These are phyloP conservation scores for Ammodytes marinus DNA, from an alignment of 2,113 vertebrate species.

Conservation along the genomic window DNA sequence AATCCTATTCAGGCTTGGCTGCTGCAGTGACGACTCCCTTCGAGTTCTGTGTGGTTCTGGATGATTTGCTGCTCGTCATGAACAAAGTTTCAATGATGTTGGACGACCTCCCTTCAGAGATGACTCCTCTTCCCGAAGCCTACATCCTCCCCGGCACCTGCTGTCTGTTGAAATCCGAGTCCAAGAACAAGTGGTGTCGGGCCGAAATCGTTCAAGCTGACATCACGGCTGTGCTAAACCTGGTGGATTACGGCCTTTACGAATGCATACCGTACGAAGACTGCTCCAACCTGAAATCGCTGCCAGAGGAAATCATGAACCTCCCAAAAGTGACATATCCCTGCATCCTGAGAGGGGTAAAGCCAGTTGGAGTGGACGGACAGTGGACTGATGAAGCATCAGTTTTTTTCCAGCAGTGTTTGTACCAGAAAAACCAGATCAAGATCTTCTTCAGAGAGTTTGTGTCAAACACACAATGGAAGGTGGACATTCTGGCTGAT, in stretches of 20 bases:
- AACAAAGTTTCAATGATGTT: constrained; percentile 81
- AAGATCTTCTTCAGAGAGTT: constrained; percentile 84
- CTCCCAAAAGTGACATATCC: constrained; percentile 84
- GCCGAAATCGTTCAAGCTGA: constrained; percentile 84
- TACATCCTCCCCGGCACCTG: constrained; percentile 77
- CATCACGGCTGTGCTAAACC: constrained; percentile 73
- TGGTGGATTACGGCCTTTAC: constrained; percentile 88
- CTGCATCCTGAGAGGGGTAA: constrained; percentile 83
- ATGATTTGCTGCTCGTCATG: constrained; percentile 81
- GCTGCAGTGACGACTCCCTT: constrained; percentile 84
- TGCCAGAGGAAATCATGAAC: constrained; percentile 79
- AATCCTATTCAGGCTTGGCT: constrained; percentile 80
- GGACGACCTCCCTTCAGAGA: constrained; percentile 77
- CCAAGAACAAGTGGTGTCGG: constrained; percentile 86
- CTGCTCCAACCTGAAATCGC: constrained; percentile 79
- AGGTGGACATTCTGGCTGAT: constrained; percentile 76
- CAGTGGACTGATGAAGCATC: constrained; percentile 87
- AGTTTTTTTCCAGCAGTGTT: constrained; percentile 81
- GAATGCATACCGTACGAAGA: constrained; percentile 75
- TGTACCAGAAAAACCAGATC: constrained; percentile 80
- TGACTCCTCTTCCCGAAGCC: constrained; percentile 78
- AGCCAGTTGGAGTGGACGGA: constrained; percentile 70
- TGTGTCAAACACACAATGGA: constrained; percentile 72
- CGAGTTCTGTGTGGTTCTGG: constrained; percentile 87
- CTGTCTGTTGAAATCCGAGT: constrained; percentile 85